These are phyloP conservation scores for Tenthredo notha DNA, from an alignment of 2,888 invertebrate species.

Conservation along the genomic window DNA sequence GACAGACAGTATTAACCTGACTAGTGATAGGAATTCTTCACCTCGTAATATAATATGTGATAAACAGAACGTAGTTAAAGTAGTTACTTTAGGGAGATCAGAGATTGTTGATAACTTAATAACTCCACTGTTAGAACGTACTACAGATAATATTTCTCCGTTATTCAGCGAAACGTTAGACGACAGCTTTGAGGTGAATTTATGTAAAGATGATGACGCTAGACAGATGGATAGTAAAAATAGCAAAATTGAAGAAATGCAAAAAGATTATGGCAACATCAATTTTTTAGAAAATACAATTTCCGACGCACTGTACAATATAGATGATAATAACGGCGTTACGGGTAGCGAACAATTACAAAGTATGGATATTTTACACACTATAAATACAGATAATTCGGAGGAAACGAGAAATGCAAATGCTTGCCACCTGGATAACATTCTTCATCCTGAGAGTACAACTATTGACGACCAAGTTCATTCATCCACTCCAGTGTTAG, in stretches of 20 bases:
- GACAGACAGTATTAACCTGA: conserved; percentile 73
- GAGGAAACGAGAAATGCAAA: conserved; percentile 48
- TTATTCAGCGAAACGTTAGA: background rate
- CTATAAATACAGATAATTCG: conserved; percentile 51
- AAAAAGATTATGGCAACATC: conserved; percentile 23
- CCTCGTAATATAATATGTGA: conserved; percentile 67
- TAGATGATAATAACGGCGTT: conserved; percentile 54
- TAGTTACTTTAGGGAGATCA: conserved; percentile 60
- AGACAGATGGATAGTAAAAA: conserved; percentile 23
- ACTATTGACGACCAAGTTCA: conserved; percentile 53
- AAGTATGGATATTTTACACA: conserved; percentile 35
- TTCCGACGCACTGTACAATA: conserved; percentile 50
- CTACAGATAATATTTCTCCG: conserved; percentile 15
- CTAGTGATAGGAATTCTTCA: conserved; percentile 70
- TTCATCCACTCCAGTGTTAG: conserved; percentile 51
- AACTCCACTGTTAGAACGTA: conserved; percentile 19
- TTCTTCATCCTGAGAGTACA: conserved; percentile 57
- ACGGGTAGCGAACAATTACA: conserved; percentile 30
- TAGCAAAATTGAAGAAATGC: conserved; percentile 30
- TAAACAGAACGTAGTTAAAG: conserved; percentile 63
- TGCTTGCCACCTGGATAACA: conserved; percentile 59
- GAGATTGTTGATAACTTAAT: conserved; percentile 33
- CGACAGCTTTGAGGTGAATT: background rate
- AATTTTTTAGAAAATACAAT: conserved; percentile 39
- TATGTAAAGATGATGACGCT: conserved; percentile 37